Conservation (phyloP, 2,797 vertebrate species). For the Oophaga sylvatica region DNA sequence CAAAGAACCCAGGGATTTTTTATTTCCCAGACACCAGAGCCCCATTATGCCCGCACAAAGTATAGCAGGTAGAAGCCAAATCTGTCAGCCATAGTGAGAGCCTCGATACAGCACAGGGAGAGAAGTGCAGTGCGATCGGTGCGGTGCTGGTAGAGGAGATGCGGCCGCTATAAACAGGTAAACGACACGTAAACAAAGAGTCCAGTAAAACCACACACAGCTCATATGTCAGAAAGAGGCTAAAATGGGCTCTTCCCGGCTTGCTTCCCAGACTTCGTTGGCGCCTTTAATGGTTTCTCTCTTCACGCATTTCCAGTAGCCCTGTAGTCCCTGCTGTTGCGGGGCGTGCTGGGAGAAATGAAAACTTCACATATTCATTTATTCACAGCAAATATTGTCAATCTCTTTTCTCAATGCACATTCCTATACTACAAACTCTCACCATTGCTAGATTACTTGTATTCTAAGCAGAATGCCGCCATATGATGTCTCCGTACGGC, state of each 20-base stretch:
- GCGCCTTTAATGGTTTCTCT: slow-evolving; percentile 90
- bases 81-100: no score
- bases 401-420: no score
- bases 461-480: no score
- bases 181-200: slow-evolving; percentile 63
- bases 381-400: neutral
- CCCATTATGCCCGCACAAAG: neutral
- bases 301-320: slow-evolving; percentile 97
- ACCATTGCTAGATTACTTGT: neutral
- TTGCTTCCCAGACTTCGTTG: slow-evolving; percentile 84
- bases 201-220: slow-evolving; percentile 22
- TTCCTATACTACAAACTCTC: neutral
- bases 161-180: neutral
- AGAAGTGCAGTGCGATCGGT: neutral
- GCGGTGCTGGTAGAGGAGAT: neutral
- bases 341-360: slow-evolving; percentile 78
- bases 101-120: neutral
- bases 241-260: slow-evolving; percentile 81
- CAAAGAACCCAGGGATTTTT: neutral
- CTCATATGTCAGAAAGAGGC: neutral
- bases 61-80: neutral
- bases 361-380: neutral
- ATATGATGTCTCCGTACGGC: no score
- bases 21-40: neutral
- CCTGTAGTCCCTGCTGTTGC: slow-evolving; percentile 82